Base-by-base conservation (phyloP, 2,888 invertebrate genomes). In the Caradrina kadenii region DNA sequence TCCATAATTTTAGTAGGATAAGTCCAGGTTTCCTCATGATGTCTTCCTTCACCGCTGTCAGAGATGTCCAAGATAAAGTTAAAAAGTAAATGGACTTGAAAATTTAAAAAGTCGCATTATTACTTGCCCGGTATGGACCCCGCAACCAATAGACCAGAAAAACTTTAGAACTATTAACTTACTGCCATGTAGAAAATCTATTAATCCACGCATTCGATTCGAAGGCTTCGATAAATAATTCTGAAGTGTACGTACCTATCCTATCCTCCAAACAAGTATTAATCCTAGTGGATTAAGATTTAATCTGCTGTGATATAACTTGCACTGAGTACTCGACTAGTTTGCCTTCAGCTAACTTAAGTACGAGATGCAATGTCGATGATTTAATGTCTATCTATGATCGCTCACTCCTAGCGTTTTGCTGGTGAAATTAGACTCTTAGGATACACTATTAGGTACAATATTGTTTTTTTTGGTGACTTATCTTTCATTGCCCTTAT, bases 321-420 rank as follows among this genome's bases (percentile, higher is more conserved):
- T 69, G 56, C 8, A 21, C 22, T 63, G 53, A 67, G 42, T 15
- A 68, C 55, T 65, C 10, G 4, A 68, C 72, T 60, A 58, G 65
- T 69, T 73, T 48, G 50, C 79, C 79, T 79, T 79, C 65, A 22
- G 42, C 26, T 63, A 55, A 53, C 26, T 17, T 62, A 49, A 56
- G 49, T 65, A 4, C 49, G 26, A 39, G 54, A 63, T 74, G 64
- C 35, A 53, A 65, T 65, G 53, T 60, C 2, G 26, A 58, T 61
- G 48, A 62, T 58, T 59, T 45, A 55, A 63, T 73, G 11, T 52
- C 1, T 48, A n/a, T 48, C 45, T 48, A 19, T 17, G 17, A 17
- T 6, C 11, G 19, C 5, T 6, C 0, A 7, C 11, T 63, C 2
- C 8, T 17, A 15, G 13, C 5, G 5, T 19, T 70, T 45, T 35